A percentile compares a stretch with the other conserved stretches of the same genome.
phyloP scores from a whole-genome alignment of 2,888 invertebrate genomes.

The Apotomis betuletana region DNA sequence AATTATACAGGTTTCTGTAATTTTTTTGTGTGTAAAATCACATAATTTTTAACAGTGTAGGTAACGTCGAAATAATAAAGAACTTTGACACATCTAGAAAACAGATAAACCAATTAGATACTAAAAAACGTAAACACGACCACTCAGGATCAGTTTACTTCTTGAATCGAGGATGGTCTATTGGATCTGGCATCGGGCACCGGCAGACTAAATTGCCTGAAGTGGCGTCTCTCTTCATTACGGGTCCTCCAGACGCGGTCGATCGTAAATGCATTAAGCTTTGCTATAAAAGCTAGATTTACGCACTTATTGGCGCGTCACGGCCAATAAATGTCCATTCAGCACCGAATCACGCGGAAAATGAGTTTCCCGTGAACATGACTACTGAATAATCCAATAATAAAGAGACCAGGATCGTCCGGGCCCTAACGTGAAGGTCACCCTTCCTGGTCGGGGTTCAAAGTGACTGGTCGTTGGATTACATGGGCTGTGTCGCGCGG shows the following conservation, averaged over 20 bases:
- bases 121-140: too few relatives aligned
- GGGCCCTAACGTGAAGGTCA: not conserved
- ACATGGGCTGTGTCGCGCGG: slow-evolving; percentile 12
- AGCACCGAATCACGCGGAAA: slow-evolving; percentile 33
- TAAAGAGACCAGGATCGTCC: not conserved
- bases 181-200: too few relatives aligned
- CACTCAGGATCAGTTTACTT: too few relatives aligned
- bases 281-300: slow-evolving; percentile 32
- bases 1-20: too few relatives aligned
- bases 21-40: too few relatives aligned
- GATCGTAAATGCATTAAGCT: slow-evolving; percentile 12
- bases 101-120: too few relatives aligned
- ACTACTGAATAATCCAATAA: slow-evolving; percentile 31
- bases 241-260: not conserved
- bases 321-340: slow-evolving; percentile 33
- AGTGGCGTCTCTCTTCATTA: slow-evolving; percentile 31
- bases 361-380: slow-evolving; percentile 28
- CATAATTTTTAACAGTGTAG: too few relatives aligned
- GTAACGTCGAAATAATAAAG: too few relatives aligned
- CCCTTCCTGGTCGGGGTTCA: not conserved
- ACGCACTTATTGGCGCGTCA: slow-evolving; percentile 23
- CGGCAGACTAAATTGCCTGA: not conserved
- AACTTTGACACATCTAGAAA: too few relatives aligned
- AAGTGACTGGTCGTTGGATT: not conserved
- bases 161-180: too few relatives aligned